Conservation (phyloP, 2,888 invertebrate species). For the Myopa testacea region DNA sequence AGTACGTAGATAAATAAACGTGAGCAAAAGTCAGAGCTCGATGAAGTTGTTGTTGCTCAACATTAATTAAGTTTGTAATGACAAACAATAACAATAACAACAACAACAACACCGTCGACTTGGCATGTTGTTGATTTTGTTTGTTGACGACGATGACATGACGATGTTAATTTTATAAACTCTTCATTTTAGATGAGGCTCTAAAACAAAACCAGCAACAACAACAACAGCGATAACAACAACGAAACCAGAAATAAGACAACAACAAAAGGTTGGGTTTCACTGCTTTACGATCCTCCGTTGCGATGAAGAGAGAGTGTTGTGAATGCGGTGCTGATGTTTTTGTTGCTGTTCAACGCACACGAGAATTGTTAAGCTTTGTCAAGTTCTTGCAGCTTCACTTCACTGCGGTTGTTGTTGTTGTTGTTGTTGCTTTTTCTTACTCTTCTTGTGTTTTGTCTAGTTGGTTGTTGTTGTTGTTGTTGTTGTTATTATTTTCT, state of each 20-base stretch:
- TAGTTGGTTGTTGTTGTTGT: not conserved
- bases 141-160: slow-evolving; percentile 39
- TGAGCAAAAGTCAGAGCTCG: slow-evolving; percentile 14
- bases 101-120: slow-evolving; percentile 25
- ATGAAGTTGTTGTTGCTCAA: slow-evolving; percentile 44
- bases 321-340: not conserved
- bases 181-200: slow-evolving; percentile 37
- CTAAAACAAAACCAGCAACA: not conserved
- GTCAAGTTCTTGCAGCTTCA: not conserved
- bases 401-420: not conserved
- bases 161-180: slow-evolving; percentile 46
- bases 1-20: slow-evolving; percentile 1
- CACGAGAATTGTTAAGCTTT: not conserved
- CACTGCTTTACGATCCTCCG: not conserved
- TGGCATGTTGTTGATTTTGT: slow-evolving; percentile 40
- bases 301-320: not conserved
- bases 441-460: too few relatives aligned
- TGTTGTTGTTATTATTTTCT: not conserved
- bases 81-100: slow-evolving; percentile 47
- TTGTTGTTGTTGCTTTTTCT: too few relatives aligned
- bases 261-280: not conserved
- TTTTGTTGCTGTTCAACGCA: not conserved
- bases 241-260: too few relatives aligned
- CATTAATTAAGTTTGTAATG: slow-evolving; percentile 60
- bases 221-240: not conserved